Conservation (phyloP, 2,113 vertebrate genomes). For the Rhipidura dahli region DNA sequence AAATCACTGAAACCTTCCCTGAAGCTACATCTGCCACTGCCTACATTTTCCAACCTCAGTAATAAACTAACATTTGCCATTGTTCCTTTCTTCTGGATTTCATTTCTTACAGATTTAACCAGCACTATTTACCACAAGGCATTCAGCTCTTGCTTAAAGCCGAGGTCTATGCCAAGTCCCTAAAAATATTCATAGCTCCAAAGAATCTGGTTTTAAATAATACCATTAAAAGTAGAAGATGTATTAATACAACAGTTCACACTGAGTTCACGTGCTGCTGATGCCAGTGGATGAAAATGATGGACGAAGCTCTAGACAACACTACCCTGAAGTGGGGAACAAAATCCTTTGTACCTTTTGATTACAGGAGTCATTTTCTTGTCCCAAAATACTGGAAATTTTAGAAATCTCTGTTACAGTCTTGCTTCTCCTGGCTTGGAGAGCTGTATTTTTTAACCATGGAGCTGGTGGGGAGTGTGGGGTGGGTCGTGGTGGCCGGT, state of each 20-base stretch:
- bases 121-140: slow-evolving; percentile 40
- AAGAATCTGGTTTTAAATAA: slow-evolving; percentile 67
- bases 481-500: rapidly evolving
- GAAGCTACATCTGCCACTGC: slow-evolving; percentile 66
- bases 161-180: slow-evolving; percentile 36
- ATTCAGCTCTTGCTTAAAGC: slow-evolving; percentile 45
- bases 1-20: slow-evolving; percentile 66
- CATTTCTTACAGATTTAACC: slow-evolving; percentile 64
- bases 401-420: neutral
- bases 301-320: slow-evolving; percentile 20
- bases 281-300: neutral
- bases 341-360: neutral
- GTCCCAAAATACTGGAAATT: neutral
- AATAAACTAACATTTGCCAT: slow-evolving; percentile 66
- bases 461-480: neutral
- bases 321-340: neutral
- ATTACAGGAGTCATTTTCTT: neutral
- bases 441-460: neutral
- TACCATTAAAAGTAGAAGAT: slow-evolving; percentile 61
- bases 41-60: slow-evolving; percentile 68
- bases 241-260: slow-evolving; percentile 61
- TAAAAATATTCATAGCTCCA: slow-evolving; percentile 64
- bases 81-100: slow-evolving; percentile 69
- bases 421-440: neutral
- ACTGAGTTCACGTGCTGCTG: slow-evolving; percentile 35